Percentiles rank a stretch among this genome's conserved stretches.
Evolutionary conservation across 2,888 invertebrate genomes (phyloP).

Genomic region (Rosalia funebris): DNA sequence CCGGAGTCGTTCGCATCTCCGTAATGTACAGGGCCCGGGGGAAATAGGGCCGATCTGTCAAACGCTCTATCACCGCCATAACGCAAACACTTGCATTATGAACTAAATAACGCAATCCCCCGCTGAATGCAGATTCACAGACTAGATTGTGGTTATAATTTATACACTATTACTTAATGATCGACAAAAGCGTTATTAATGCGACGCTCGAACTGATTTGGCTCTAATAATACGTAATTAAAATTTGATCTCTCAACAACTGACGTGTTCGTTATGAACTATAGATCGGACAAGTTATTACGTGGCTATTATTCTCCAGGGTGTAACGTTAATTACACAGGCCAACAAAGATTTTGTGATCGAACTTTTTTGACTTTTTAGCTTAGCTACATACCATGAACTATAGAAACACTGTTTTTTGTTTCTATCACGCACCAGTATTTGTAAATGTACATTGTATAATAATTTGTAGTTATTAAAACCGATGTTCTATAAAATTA

Average conservation of each 20-base stretch:
- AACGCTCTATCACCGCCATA: constrained; percentile 45
- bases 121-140: constrained; percentile 10
- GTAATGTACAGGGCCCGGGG: constrained; percentile 54
- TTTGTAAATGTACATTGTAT: no score
- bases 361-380: no score
- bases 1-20: constrained; percentile 43
- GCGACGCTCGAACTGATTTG: constrained; percentile 19
- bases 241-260: constrained; percentile 26
- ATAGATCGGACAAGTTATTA: no score
- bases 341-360: no score
- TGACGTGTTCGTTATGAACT: no score
- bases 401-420: no score
- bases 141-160: constrained; percentile 30
- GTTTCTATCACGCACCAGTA: no score
- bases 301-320: no score
- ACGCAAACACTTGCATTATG: constrained; percentile 33
- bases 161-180: constrained; percentile 30
- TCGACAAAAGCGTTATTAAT: constrained; percentile 27
- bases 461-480: no score
- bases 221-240: constrained; percentile 26
- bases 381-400: no score
- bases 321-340: no score
- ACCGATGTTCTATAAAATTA: no score
- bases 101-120: constrained; percentile 21
- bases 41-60: constrained; percentile 58